These are phyloP conservation scores for Erebia aethiops DNA, from an alignment of 2,888 invertebrate species.

Conservation along the genomic window DNA sequence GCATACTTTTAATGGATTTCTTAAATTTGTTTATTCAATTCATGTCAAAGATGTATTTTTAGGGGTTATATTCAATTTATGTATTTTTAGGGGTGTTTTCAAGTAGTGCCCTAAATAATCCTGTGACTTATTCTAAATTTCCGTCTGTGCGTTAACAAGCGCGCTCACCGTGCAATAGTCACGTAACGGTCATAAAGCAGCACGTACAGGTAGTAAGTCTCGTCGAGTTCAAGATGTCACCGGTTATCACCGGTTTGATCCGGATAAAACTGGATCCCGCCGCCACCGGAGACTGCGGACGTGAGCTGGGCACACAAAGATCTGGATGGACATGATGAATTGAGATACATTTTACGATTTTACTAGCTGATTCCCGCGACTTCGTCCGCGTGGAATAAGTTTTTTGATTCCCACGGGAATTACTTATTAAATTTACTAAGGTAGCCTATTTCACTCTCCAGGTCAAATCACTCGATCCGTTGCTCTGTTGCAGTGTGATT, in stretches of 20 bases:
- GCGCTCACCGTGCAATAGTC: constrained; percentile 21
- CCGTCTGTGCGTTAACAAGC: constrained; percentile 8
- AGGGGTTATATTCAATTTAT: too few relatives aligned
- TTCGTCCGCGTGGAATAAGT: too few relatives aligned
- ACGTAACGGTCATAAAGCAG: constrained; percentile 21
- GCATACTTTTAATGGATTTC: too few relatives aligned
- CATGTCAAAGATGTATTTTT: too few relatives aligned
- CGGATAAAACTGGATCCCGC: constrained; percentile 46
- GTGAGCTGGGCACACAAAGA: constrained; percentile 29
- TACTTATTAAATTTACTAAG: too few relatives aligned
- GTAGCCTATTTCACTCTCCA: too few relatives aligned
- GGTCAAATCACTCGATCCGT: too few relatives aligned
- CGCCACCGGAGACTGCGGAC: constrained; percentile 36
- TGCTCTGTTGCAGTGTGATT: too few relatives aligned
- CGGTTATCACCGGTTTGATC: constrained; percentile 48
- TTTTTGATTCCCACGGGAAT: too few relatives aligned
- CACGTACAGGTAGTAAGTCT: constrained; percentile 28
- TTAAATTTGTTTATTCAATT: too few relatives aligned
- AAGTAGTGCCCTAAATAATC: background rate
- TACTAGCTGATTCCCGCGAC: too few relatives aligned
- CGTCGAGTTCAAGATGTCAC: constrained; percentile 31
- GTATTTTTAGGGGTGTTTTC: background rate
- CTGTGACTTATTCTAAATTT: background rate
- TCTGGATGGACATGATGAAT: constrained; percentile 11
- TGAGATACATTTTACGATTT: constrained; percentile 1